Base-by-base conservation (phyloP, 2,797 vertebrate genomes). In the Fistularia commersonii region DNA sequence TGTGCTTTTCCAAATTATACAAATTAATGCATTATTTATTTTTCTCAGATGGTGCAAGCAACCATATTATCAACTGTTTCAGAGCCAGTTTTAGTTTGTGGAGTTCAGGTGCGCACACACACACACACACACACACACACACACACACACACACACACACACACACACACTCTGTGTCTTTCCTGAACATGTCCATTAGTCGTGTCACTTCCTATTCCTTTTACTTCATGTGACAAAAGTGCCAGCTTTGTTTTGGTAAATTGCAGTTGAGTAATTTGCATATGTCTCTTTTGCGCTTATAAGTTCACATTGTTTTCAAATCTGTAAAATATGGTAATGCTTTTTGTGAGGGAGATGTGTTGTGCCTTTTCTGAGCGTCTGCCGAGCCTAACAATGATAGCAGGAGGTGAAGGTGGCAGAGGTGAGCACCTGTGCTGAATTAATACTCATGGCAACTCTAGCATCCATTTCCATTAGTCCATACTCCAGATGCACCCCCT, bases 221-320 rank as follows among this genome's bases (percentile, higher is more conserved):
- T 54, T 47, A 32, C 45, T 61, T 68, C 54, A 48, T 23, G 40
- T 63, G 56, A 64, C 72, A 61, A 61, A 8, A 1, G 56, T 67
- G 74, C 40, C 72, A 72, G 72, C 70, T 80, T 87, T 83, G 81
- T 87, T 81, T 84, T 74, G 79, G 58, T 74, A 85, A 84, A 86
- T 84, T 86, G 81, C 80, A 40, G 66, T 64, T 10, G 35, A 49
- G 49, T 51, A 57, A 88, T 88, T 88, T 85, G 81, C 86, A 84
- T 83, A 74, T 54, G 80, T 76, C 80, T 55, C 66, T 70, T 64
- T 51, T 44, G 62, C 41, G 76, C 71, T 74, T 62, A 65, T 55
- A 75, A 79, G 65, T 83, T 75, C 73, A 71, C 78, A 68, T 81
- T 84, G 83, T 84, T 79, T 78, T 76, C 72, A n/a, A 80, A 83